Evolutionary conservation across 2,797 vertebrate genomes (phyloP), one percentile per base, ranked within the genome.

Genomic region (Coilia nasus): DNA sequence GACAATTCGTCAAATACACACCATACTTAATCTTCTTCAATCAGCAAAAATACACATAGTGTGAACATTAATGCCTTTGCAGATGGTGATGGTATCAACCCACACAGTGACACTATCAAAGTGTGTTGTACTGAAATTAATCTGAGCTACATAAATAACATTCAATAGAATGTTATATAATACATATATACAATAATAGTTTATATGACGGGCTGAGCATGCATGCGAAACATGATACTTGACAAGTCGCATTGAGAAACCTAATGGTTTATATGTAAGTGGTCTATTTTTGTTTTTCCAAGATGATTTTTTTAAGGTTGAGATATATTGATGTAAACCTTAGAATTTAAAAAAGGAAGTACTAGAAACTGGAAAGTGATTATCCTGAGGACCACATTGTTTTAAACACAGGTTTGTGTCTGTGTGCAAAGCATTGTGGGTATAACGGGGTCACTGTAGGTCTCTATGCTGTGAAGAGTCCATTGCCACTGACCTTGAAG

Each of bases 401-500:
- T 78, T 2, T 44, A 78, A 78, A 44, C 41, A 17, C 19, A 44
- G 50, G 14, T 54, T 54, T 54, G 50, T 54, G 50, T 14, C 71
- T 78, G 35, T 17, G 17, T 78, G 19, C 71, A 44, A 19, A 44
- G 71, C 71, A 78, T 41, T 41, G 17, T 78, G 71, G 35, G 71
- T 10, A 78, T 19, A 21, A 3, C 41, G 35, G 71, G 15, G 31
- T 78, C 71, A 78, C 71, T 41, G 71, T 78, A 44, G 71, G 71
- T 44, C 71, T 78, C 19, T 7, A 54, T 81, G 86, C 46, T 84
- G 10, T 86, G 88, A 82, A 47, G 64, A 83, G 87, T 86, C 82
- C 83, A 57, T n/a, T 64, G 87, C 85, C 87, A 88, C 57, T 28
- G 35, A 44, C 71, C 71, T 88, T 90, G 90, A 91, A 78, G 28